A percentile compares a stretch with the other conserved stretches of the same genome.
These are phyloP conservation scores for Eupsittula cactorum DNA, from an alignment of 2,113 vertebrate species.

Conservation along the genomic window DNA sequence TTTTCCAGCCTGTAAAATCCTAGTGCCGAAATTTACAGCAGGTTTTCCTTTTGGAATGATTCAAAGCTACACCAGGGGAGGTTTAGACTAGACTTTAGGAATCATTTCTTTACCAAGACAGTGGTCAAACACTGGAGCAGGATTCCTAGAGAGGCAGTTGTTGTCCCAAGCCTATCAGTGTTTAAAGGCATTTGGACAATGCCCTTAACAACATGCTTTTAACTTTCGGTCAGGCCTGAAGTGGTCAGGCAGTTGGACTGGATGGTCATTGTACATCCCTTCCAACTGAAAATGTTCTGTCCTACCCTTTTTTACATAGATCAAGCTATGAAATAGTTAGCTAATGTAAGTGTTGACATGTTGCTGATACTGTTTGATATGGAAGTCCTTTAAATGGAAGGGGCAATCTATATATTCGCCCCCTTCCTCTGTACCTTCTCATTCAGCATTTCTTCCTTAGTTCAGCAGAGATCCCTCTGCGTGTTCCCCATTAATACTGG, in stretches of 20 bases:
- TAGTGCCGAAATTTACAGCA: background rate
- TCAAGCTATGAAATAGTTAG: background rate
- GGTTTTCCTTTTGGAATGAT: background rate
- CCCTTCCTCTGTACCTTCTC: background rate
- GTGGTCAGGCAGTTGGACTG: background rate
- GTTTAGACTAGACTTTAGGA: background rate
- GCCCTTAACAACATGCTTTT: background rate
- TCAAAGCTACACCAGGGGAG: background rate
- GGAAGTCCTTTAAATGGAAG: background rate
- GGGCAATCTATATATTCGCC: background rate
- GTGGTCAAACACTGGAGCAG: background rate
- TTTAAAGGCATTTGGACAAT: background rate
- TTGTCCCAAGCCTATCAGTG: background rate
- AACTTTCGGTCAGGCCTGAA: background rate
- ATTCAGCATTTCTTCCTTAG: background rate
- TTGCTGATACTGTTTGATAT: background rate
- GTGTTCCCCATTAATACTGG: background rate
- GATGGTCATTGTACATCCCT: background rate
- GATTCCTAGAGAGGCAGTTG: background rate
- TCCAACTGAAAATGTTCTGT: background rate
- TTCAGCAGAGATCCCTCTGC: background rate
- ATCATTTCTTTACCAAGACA: background rate
- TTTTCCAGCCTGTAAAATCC: background rate
- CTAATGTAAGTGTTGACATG: background rate
- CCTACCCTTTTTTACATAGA: background rate